Percentiles rank a stretch among this genome's conserved stretches.
Conservation (phyloP, 2,888 invertebrate species). For the Salticus scenicus region DNA sequence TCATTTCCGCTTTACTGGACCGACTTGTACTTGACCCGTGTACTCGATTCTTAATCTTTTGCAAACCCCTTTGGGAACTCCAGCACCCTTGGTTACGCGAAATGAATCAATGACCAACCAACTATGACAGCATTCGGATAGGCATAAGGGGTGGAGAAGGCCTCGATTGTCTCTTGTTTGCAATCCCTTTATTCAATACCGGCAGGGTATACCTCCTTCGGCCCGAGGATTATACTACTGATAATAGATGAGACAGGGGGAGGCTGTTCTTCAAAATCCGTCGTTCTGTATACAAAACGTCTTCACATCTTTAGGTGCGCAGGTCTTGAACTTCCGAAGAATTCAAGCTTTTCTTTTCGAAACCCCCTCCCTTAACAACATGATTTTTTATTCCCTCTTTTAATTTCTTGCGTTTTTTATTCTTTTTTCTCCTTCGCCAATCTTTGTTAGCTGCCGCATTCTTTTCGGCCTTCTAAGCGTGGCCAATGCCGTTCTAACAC, state of each 20-base stretch:
- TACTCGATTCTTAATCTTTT: not conserved
- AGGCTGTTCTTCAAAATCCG: conserved; percentile 8
- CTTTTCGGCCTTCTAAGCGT: not conserved
- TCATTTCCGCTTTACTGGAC: not conserved
- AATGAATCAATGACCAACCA: conserved; percentile 15
- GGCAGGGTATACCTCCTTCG: conserved; percentile 9
- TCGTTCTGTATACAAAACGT: conserved; percentile 10
- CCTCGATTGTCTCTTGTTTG: conserved; percentile 11
- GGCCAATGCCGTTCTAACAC: conserved; percentile 11
- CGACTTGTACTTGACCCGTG: not conserved
- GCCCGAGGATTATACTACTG: not conserved
- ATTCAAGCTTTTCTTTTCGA: not conserved
- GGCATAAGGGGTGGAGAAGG: not conserved
- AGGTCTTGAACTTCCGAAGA: conserved; percentile 10
- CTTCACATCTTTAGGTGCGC: conserved; percentile 8
- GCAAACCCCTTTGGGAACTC: not conserved
- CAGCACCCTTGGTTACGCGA: conserved; percentile 3
- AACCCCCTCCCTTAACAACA: not conserved
- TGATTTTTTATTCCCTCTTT: not conserved
- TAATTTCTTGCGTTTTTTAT: not conserved
- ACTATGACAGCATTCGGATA: conserved; percentile 2
- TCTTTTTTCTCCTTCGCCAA: not conserved
- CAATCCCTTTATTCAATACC: not conserved
- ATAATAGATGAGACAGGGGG: conserved; percentile 4
- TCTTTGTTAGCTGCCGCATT: conserved; percentile 7